Percentiles rank a stretch among this genome's conserved stretches.
Conservation (phyloP, 1,140 invertebrate genomes). For the Drosophila pseudoananassae region DNA sequence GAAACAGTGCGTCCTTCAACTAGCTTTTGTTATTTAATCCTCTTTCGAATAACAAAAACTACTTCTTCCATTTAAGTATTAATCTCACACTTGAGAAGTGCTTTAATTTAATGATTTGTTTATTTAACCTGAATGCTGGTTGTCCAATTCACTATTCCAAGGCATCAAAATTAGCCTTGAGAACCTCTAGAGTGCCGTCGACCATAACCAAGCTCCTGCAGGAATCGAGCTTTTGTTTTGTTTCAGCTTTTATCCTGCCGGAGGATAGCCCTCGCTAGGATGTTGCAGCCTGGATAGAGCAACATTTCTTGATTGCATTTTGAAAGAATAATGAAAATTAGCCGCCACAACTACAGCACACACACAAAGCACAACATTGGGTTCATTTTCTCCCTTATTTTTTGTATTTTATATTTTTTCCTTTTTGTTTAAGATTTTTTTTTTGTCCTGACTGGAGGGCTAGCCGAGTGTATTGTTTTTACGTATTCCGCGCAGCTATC, state of each 20-base stretch:
- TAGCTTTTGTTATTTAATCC: constrained; percentile 12
- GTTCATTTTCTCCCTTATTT: constrained; percentile 58
- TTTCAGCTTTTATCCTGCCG: constrained; percentile 23
- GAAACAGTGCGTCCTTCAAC: background rate
- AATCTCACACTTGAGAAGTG: constrained; percentile 10
- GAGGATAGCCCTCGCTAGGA: background rate
- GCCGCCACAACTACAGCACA: constrained; percentile 68
- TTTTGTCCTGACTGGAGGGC: constrained; percentile 14
- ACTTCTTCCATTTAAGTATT: constrained; percentile 29
- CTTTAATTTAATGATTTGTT: constrained; percentile 39
- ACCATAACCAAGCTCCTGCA: constrained; percentile 35
- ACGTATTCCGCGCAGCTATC: constrained; percentile 77
- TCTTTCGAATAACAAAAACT: constrained; percentile 3
- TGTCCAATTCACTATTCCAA: constrained; percentile 60
- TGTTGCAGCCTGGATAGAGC: constrained; percentile 41
- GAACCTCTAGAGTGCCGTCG: constrained; percentile 35
- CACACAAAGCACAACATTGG: constrained; percentile 41
- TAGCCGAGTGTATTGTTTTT: constrained; percentile 66
- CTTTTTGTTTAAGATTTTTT: constrained; percentile 17
- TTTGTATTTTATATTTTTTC: constrained; percentile 44
- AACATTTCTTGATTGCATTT: constrained; percentile 80
- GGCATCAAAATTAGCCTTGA: constrained; percentile 25
- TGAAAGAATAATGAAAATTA: constrained; percentile 82
- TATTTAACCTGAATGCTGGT: constrained; percentile 61
- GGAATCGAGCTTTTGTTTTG: constrained; percentile 18